Evolutionary conservation across 2,888 invertebrate species (phyloP), one percentile per base, ranked within the genome.

Genomic region (Hyalella azteca): DNA sequence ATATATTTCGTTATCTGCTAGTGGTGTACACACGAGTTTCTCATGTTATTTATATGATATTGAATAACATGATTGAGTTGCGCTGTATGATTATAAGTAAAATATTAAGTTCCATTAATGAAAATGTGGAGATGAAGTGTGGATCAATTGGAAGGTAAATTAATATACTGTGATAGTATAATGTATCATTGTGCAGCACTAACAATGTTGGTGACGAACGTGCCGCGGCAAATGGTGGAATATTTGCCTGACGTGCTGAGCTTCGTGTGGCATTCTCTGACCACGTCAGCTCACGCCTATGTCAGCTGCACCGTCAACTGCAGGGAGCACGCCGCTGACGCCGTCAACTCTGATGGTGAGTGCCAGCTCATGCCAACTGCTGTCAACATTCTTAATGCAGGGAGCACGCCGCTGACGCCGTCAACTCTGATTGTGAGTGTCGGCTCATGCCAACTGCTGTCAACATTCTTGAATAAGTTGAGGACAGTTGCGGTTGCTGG

Each of bases 211-310:
- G 90, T 92, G 59, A 90, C 89, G 59, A 90, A 90, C 85, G 90
- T 91, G 87, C 91, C 92, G 0, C 91, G 91, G 86, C 90, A 90
- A 85, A 90, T 93, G 86, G 87, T 89, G 4, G 89, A 89, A 26
- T 92, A 90, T 87, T 88, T 93, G 86, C 89, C 90, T 15, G 90
- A 91, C 85, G 90, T 93, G 82, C 87, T 93, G 73, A 91, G 91
- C 3, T 91, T 92, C 0, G 90, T 93, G 32, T 93, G 93, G 93
- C 90, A 90, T 83, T 90, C 91, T 50, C 89, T 93, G n/a, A 92
- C 91, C 40, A 90, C 91, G 85, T 91, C 91, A 85, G 92, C 92
- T 0, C 91, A 91, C 85, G 89, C 90, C 85, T 93, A 92, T 87
- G 90, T 92, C 0, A 90, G 91, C 85, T 90, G 90, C 32, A 90